Base-by-base conservation (phyloP, 92 coral and sea anemone species). In the Actinostola sp. region DNA sequence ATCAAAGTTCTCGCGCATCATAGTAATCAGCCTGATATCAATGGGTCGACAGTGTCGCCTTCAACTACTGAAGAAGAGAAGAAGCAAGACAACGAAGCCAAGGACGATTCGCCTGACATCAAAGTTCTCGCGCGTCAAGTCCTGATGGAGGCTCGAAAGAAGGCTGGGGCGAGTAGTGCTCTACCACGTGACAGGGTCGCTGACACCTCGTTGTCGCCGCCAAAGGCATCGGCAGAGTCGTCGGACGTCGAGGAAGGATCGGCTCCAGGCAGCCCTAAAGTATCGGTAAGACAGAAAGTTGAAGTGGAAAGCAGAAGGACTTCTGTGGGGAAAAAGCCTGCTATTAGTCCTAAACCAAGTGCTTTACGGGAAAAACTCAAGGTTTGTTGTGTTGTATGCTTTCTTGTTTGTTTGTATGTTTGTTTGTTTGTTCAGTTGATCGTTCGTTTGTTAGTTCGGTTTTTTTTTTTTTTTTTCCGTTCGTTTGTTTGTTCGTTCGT, bases 81-180 rank as follows among this genome's bases (percentile, higher is more conserved):
- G 21, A 21, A 30, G 50, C 25, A 63, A 39, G 77, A 51, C 8
- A 38, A 33, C 21, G 66, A 77, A 33, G 82, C 49, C 27, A 35
- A 71, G 27, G 66, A 84, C 44, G 62, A 81, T 56, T 79, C 78
- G 56, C 86, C 66, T 12, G 92, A 91, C 66, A 79, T 88, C n/a
- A 94, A 94, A 67, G 65, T 73, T 3, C 95, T 76, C 16, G 99
- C 99, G 0, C 89, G 90, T 16, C 92, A 89, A 65, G 89, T 95
- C 31, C 90, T 95, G 51, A 88, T 91, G 93, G 99, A 95, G 24
- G 97, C 95, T 0, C 89, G 99, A 32, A 84, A 84, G 42, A 95
- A 83, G 66, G 97, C 90, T 66, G 97, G 91, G n/a, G 93, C 97
- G 1, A 88, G 92, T 74, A 85, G 71, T 63, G 83, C 88, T 69